Evolutionary conservation across 2,797 vertebrate genomes (phyloP).

Genomic region (Myioborus melanocephalus): DNA sequence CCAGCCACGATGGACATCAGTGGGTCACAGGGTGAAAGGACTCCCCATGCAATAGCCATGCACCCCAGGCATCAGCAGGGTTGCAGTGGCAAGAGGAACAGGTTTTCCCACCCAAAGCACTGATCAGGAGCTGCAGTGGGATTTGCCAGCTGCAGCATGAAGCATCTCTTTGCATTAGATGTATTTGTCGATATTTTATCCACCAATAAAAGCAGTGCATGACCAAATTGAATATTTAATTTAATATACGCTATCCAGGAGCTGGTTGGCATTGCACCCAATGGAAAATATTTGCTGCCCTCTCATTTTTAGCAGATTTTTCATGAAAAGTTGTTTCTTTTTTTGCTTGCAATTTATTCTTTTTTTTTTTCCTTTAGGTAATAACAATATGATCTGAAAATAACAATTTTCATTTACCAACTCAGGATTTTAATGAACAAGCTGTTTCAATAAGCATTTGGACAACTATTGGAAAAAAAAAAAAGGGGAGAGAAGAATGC

Average conservation of each 20-base stretch:
- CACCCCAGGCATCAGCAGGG: background rate
- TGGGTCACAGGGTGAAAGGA: background rate
- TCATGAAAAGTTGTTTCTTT: background rate
- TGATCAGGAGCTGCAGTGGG: background rate
- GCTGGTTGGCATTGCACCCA: background rate
- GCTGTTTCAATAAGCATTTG: constrained; percentile 16
- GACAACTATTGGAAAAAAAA: background rate
- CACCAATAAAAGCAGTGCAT: background rate
- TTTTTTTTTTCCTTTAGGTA: background rate
- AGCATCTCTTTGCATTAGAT: background rate
- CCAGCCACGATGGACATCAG: rapidly evolving
- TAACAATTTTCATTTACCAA: background rate
- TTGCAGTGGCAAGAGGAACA: background rate
- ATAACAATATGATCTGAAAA: background rate
- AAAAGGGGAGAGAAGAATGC: background rate
- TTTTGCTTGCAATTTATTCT: background rate
- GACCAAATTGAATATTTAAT: constrained; percentile 25
- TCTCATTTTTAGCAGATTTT: background rate
- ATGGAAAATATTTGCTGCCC: background rate
- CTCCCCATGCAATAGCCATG: rapidly evolving
- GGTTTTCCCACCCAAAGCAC: background rate
- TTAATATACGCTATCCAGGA: background rate
- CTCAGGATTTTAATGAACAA: background rate
- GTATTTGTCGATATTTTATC: background rate
- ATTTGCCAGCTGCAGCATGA: background rate